Evolutionary conservation across 2,113 vertebrate species (phyloP).

Genomic region (Callorhinus ursinus): DNA sequence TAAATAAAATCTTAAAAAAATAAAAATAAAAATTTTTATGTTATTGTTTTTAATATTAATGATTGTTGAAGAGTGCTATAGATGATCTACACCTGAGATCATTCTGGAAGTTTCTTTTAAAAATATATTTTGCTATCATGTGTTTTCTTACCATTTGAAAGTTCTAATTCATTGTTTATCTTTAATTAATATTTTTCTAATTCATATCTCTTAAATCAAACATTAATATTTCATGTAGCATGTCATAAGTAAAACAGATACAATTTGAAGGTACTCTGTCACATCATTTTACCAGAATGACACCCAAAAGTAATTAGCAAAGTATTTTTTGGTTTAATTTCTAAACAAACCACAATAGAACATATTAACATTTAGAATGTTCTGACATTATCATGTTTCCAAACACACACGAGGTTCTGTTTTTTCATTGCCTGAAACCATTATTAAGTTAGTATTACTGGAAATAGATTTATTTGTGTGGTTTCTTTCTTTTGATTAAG

Average conservation of each 20-base stretch:
- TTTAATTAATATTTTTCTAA: background rate
- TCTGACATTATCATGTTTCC: background rate
- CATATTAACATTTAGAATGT: conserved; percentile 10
- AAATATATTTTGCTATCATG: background rate
- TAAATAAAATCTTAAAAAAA: background rate
- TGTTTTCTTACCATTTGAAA: background rate
- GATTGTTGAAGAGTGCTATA: background rate
- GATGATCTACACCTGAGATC: background rate
- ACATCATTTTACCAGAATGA: conserved; percentile 3
- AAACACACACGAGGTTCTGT: background rate
- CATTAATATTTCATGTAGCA: background rate
- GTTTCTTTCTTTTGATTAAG: conserved; percentile 36
- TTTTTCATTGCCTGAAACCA: background rate
- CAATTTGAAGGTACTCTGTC: background rate
- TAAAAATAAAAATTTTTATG: background rate
- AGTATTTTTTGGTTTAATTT: background rate
- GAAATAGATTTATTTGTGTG: background rate
- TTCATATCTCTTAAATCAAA: background rate
- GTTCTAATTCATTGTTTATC: background rate
- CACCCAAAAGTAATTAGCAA: background rate
- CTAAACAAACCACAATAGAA: background rate
- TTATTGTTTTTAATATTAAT: conserved; percentile 11
- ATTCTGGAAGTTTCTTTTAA: background rate
- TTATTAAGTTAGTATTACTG: background rate
- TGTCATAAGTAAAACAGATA: background rate